Evolutionary conservation across 2,113 vertebrate genomes (phyloP).

Genomic region (Oxygymnocypris stewartii): DNA sequence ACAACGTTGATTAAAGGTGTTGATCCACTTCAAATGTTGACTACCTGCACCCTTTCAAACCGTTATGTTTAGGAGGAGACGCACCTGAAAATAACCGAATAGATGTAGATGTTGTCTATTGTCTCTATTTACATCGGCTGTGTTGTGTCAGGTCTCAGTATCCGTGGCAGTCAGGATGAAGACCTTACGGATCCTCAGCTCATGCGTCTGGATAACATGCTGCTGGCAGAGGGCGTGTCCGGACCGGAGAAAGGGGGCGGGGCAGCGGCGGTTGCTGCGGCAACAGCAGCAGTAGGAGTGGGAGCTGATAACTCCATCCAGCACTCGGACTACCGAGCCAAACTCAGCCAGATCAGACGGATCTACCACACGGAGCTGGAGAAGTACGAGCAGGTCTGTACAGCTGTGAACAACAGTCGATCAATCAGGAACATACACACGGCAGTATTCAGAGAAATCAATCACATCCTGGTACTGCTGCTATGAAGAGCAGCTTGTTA

Average conservation of each 20-base stretch:
- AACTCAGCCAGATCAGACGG: conserved; percentile 90
- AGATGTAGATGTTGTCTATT: not conserved
- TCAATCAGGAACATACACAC: not conserved
- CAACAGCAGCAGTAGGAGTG: conserved; percentile 84
- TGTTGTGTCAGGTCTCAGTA: conserved; percentile 83
- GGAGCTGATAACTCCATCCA: conserved; percentile 89
- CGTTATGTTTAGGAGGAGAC: not conserved
- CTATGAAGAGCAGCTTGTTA: not conserved
- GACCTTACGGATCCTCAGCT: conserved; percentile 88
- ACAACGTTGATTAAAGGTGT: too few relatives aligned
- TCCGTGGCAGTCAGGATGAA: conserved; percentile 88
- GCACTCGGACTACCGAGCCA: conserved; percentile 92
- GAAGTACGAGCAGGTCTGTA: conserved; percentile 88
- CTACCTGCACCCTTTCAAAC: not conserved
- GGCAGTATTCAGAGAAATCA: not conserved
- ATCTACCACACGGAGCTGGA: conserved; percentile 94
- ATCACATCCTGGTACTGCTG: not conserved
- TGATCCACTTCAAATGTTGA: too few relatives aligned
- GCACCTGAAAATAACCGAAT: not conserved
- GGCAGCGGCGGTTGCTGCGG: conserved; percentile 82
- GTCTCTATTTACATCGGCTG: not conserved
- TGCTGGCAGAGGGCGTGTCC: conserved; percentile 90
- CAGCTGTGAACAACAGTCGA: not conserved
- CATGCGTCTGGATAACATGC: conserved; percentile 94
- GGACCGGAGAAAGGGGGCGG: conserved; percentile 89